These are phyloP conservation scores for Pollachius pollachius DNA, from an alignment of 2,113 vertebrate genomes.

Conservation along the genomic window DNA sequence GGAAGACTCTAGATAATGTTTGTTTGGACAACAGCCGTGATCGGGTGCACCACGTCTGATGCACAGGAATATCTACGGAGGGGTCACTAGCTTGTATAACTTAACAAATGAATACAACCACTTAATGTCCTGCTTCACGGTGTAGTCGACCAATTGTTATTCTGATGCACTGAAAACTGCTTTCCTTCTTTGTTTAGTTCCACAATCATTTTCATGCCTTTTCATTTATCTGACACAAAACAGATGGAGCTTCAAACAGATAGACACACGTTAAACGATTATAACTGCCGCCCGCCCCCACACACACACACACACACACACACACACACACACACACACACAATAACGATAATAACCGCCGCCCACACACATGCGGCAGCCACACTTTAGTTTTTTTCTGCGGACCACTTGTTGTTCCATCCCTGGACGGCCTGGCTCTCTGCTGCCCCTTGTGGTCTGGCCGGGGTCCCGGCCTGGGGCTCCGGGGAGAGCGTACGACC, in stretches of 20 bases:
- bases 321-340: conserved; percentile 4
- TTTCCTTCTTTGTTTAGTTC: no score
- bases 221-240: not conserved
- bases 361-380: conserved; percentile 36
- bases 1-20: no score
- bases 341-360: conserved; percentile 24
- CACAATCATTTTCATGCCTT: not conserved
- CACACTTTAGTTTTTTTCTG: conserved; percentile 56
- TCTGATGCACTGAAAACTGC: no score
- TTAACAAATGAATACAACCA: no score
- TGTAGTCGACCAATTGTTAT: no score
- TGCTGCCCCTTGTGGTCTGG: conserved; percentile 60
- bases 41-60: no score
- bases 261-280: not conserved
- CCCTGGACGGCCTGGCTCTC: conserved; percentile 52
- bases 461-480: conserved; percentile 48
- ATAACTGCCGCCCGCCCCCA: not conserved
- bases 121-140: no score
- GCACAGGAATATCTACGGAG: no score
- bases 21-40: no score
- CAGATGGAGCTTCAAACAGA: not conserved
- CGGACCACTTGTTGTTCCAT: conserved; percentile 28
- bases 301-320: conserved; percentile 5
- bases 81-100: no score
- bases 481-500: conserved; percentile 47